Conservation (phyloP, 2,113 vertebrate genomes). For the Protomyctophum bolini region DNA sequence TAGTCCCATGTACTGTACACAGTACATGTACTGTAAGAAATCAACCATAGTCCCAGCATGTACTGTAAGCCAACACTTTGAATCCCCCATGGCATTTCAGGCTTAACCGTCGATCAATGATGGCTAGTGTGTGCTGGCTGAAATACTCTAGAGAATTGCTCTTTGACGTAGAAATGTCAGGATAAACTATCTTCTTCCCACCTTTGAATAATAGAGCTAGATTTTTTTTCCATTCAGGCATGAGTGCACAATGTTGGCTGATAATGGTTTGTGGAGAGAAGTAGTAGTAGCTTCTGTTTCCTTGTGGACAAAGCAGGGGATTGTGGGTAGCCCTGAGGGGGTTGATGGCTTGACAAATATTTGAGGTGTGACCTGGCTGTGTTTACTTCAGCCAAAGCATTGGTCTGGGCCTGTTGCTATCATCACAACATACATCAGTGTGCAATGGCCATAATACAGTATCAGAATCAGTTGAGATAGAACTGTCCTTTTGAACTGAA, state of each 20-base stretch:
- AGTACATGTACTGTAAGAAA: no score
- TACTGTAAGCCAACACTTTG: neutral
- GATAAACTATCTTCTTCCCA: conserved; percentile 1
- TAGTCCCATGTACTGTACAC: no score
- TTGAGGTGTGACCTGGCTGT: conserved; percentile 60
- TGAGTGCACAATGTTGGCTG: conserved; percentile 36
- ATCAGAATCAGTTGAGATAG: conserved; percentile 2
- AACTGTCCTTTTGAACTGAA: neutral
- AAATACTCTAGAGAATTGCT: no score
- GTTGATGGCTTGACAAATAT: conserved; percentile 67
- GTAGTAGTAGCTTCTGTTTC: conserved; percentile 24
- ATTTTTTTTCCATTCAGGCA: conserved; percentile 24
- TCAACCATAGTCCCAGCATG: conserved; percentile 24
- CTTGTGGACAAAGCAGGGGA: conserved; percentile 58
- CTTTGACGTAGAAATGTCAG: no score
- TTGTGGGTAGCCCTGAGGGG: conserved; percentile 46
- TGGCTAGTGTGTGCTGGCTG: neutral
- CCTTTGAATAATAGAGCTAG: conserved; percentile 5
- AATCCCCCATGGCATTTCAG: neutral
- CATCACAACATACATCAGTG: conserved; percentile 40
- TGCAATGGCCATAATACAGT: neutral
- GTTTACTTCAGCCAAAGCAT: conserved; percentile 49
- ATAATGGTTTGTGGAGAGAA: conserved; percentile 22
- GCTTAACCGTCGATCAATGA: neutral
- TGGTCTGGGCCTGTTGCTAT: conserved; percentile 18